phyloP scores from a whole-genome alignment of 2,888 invertebrate species.

The Idaea dimidiata region DNA sequence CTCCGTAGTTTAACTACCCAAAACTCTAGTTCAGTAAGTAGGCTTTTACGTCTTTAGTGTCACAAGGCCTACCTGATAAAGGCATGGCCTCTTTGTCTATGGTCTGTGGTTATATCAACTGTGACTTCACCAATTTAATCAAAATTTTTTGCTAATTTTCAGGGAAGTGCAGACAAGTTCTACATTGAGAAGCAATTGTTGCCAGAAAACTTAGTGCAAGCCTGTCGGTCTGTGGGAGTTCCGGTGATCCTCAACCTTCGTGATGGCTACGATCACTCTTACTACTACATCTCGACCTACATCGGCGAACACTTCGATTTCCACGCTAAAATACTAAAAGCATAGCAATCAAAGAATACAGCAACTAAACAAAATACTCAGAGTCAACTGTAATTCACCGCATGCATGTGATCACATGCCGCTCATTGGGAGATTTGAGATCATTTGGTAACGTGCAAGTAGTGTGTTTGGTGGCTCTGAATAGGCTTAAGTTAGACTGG shows the following conservation, averaged over 20 bases:
- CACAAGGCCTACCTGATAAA: no score
- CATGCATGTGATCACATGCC: background rate
- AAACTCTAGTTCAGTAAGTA: no score
- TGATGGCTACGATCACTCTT: conserved; percentile 96
- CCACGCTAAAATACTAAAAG: conserved; percentile 89
- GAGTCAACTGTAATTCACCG: conserved; percentile 27
- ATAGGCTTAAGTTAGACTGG: no score
- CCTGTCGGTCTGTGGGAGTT: conserved; percentile 85
- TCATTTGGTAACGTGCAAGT: no score
- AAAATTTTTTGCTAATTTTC: conserved; percentile 24
- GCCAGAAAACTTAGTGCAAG: conserved; percentile 90
- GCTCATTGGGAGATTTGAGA: no score
- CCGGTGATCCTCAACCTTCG: conserved; percentile 86
- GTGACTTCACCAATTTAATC: background rate
- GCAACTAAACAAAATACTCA: conserved; percentile 12
- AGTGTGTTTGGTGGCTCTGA: no score
- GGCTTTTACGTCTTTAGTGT: no score
- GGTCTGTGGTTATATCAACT: no score
- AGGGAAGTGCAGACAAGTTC: conserved; percentile 93
- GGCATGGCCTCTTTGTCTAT: no score
- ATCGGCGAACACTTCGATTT: conserved; percentile 95
- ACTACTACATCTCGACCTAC: conserved; percentile 95
- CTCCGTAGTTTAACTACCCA: no score
- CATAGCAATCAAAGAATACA: conserved; percentile 37
- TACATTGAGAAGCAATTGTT: conserved; percentile 87